phyloP scores from a whole-genome alignment of 2,113 vertebrate species.

The Lampris incognitus region DNA sequence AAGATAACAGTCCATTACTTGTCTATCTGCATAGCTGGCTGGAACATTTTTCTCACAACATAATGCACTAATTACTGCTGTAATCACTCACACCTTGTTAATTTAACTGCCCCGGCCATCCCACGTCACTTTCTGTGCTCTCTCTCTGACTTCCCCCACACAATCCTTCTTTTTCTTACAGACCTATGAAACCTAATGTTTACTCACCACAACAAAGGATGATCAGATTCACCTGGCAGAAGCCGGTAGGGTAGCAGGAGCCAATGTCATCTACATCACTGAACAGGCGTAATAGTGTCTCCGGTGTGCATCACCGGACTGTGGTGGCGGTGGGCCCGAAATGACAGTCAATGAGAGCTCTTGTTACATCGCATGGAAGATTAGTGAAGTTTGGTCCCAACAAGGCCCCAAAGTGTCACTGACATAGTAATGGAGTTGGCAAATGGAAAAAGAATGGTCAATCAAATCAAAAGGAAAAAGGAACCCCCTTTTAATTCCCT shows the following conservation, averaged over 20 bases:
- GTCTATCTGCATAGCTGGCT: constrained; percentile 65
- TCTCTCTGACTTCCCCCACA: constrained; percentile 24
- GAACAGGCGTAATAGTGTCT: constrained; percentile 65
- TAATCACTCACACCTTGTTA: constrained; percentile 64
- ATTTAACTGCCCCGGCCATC: constrained; percentile 20
- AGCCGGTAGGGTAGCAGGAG: constrained; percentile 43
- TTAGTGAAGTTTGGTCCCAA: constrained; percentile 43
- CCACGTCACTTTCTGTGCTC: constrained; percentile 6
- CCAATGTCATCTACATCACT: constrained; percentile 65
- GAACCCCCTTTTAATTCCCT: too few species aligned
- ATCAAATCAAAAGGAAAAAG: too few species aligned
- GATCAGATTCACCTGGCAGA: constrained; percentile 48
- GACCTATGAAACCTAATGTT: constrained; percentile 61
- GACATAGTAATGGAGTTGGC: too few species aligned
- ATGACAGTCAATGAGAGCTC: constrained; percentile 29
- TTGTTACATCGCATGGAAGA: constrained; percentile 50
- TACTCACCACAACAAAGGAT: constrained; percentile 59
- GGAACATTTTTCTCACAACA: constrained; percentile 69
- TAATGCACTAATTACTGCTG: constrained; percentile 77
- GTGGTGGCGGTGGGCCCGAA: background rate
- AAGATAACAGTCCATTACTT: constrained; percentile 70
- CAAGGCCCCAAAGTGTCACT: too few species aligned
- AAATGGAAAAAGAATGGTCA: too few species aligned
- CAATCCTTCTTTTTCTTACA: constrained; percentile 22
- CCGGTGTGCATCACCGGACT: constrained; percentile 2